Conservation (phyloP, 2,113 vertebrate genomes). For the Amphiprion ocellaris region DNA sequence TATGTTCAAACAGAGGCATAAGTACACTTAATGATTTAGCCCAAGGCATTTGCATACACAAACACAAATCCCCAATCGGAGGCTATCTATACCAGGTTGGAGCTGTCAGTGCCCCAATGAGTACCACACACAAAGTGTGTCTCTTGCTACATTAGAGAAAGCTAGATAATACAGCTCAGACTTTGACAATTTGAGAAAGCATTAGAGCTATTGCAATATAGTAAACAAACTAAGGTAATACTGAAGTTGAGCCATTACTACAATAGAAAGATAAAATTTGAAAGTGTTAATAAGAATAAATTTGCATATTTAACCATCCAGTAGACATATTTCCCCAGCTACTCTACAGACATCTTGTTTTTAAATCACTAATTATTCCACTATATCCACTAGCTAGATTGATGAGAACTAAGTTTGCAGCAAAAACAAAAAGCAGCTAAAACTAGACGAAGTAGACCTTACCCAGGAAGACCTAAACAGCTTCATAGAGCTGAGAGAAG, state of each 20-base stretch:
- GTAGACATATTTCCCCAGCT: no score
- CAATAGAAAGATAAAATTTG: neutral
- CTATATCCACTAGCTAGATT: no score
- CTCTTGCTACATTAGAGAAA: slow-evolving; percentile 1
- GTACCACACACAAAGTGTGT: slow-evolving; percentile 18
- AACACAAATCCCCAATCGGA: slow-evolving; percentile 33
- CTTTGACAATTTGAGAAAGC: neutral
- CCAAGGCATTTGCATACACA: slow-evolving; percentile 28
- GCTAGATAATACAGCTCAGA: neutral
- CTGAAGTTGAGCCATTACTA: neutral
- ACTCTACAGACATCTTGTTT: no score
- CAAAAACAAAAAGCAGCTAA: no score
- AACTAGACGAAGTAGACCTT: no score
- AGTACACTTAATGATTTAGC: slow-evolving; percentile 31
- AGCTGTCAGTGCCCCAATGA: slow-evolving; percentile 35
- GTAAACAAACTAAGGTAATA: neutral
- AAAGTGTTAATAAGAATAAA: neutral
- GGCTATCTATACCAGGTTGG: slow-evolving; percentile 16
- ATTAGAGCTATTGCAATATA: neutral
- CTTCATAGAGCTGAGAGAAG: no score
- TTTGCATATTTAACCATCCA: neutral
- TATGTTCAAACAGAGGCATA: neutral
- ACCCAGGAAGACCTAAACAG: no score
- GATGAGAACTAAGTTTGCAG: no score
- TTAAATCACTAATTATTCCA: no score